Conservation (phyloP, 2,888 invertebrate species). For the Phania funesta region DNA sequence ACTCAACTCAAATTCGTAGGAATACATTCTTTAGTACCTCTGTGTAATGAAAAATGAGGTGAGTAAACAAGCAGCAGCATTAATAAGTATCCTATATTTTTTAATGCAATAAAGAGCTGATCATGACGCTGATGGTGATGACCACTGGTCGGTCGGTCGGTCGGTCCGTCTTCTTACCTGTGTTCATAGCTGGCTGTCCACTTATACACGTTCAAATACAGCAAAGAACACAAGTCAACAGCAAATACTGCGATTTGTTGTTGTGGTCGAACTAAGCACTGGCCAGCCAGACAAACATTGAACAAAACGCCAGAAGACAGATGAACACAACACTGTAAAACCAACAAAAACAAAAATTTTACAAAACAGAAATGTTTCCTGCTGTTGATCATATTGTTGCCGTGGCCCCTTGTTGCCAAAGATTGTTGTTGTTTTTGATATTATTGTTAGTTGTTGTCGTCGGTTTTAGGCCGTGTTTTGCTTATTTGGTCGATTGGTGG, state of each 20-base stretch:
- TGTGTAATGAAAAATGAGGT: neutral
- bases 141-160: slow-evolving; percentile 23
- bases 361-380: slow-evolving; percentile 54
- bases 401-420: slow-evolving; percentile 32
- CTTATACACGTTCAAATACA: slow-evolving; percentile 53
- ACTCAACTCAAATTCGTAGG: neutral
- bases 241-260: slow-evolving; percentile 45
- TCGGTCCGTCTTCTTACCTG: slow-evolving; percentile 47
- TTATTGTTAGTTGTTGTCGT: slow-evolving; percentile 28
- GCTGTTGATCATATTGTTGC: slow-evolving; percentile 56
- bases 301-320: slow-evolving; percentile 40
- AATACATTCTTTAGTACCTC: slow-evolving; percentile 19
- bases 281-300: slow-evolving; percentile 37
- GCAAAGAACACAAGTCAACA: slow-evolving; percentile 20
- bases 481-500: slow-evolving; percentile 42
- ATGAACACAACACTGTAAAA: slow-evolving; percentile 30
- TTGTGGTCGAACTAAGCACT: slow-evolving; percentile 19
- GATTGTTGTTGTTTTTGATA: slow-evolving; percentile 13
- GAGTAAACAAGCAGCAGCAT: slow-evolving; percentile 36
- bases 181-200: slow-evolving; percentile 30
- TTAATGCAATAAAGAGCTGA: slow-evolving; percentile 28
- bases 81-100: slow-evolving; percentile 48
- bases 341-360: slow-evolving; percentile 26
- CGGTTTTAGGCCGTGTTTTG: slow-evolving; percentile 57
- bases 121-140: slow-evolving; percentile 33